Evolutionary conservation across 1,140 invertebrate genomes (phyloP).

Genomic region (Drosophila insularis): DNA sequence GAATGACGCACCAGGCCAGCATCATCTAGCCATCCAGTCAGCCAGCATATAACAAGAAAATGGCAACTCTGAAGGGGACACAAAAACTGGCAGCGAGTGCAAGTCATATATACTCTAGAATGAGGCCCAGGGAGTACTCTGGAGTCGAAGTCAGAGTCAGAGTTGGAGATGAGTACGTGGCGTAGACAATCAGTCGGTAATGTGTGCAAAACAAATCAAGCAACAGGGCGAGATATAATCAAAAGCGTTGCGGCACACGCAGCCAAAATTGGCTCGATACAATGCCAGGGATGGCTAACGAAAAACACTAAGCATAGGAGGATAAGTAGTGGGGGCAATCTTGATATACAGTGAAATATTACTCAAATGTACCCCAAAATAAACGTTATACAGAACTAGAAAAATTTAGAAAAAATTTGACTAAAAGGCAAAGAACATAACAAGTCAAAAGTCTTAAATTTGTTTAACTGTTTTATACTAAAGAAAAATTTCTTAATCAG

Average conservation of each 20-base stretch:
- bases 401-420: too few species aligned
- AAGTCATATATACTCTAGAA: slow-evolving; percentile 24
- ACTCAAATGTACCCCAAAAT: too few species aligned
- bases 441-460: too few species aligned
- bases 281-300: slow-evolving; percentile 47
- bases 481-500: too few species aligned
- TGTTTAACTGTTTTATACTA: too few species aligned
- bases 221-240: slow-evolving; percentile 71
- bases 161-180: slow-evolving; percentile 48
- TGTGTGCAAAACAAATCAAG: slow-evolving; percentile 78
- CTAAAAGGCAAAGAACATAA: too few species aligned
- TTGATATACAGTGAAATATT: too few species aligned
- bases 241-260: slow-evolving; percentile 34
- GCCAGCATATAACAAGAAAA: slow-evolving; percentile 27
- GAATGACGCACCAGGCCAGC: slow-evolving; percentile 47
- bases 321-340: too few species aligned
- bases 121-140: slow-evolving; percentile 9
- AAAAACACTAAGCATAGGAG: neutral
- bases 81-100: slow-evolving; percentile 26
- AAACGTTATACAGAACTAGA: too few species aligned
- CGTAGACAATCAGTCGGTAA: slow-evolving; percentile 70
- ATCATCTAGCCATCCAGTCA: slow-evolving; percentile 14
- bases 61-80: slow-evolving; percentile 14
- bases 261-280: slow-evolving; percentile 3
- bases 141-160: slow-evolving; percentile 24